A percentile compares a stretch with the other conserved stretches of the same genome.
These are phyloP conservation scores for Psittacula derbiana DNA, from an alignment of 2,797 vertebrate genomes.

Conservation along the genomic window DNA sequence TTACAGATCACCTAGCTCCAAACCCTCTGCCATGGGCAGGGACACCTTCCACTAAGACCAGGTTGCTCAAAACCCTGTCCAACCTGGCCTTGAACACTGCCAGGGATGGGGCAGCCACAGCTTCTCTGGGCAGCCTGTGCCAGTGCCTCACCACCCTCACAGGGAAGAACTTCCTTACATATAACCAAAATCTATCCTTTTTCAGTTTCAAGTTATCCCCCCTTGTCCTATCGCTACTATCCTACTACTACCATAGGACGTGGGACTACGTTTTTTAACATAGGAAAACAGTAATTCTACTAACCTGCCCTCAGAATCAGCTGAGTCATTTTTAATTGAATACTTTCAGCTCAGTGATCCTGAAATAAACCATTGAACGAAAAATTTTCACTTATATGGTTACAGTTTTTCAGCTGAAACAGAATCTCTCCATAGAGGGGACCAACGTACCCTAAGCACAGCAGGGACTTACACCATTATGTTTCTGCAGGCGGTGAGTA, in stretches of 20 bases:
- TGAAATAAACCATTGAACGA: conserved; percentile 16
- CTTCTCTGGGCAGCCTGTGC: not conserved
- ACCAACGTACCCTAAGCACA: accelerated
- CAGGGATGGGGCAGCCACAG: not conserved
- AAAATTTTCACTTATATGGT: not conserved
- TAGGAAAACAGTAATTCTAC: not conserved
- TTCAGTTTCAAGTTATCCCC: not conserved
- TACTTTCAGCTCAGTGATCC: not conserved
- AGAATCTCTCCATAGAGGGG: not conserved
- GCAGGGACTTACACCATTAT: not conserved
- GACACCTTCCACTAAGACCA: not conserved
- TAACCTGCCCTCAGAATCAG: conserved; percentile 4
- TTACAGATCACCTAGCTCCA: not conserved
- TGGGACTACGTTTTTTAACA: not conserved
- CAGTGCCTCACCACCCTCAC: not conserved
- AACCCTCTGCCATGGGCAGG: not conserved
- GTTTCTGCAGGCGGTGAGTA: not conserved
- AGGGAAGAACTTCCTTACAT: not conserved
- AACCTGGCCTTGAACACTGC: not conserved
- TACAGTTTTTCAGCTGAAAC: not conserved
- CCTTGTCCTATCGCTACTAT: not conserved
- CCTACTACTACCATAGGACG: not conserved
- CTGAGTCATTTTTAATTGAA: conserved; percentile 19
- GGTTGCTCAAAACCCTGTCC: not conserved
- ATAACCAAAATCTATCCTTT: not conserved